phyloP scores from a whole-genome alignment of 2,113 vertebrate genomes.

The Grammomys surdaster region DNA sequence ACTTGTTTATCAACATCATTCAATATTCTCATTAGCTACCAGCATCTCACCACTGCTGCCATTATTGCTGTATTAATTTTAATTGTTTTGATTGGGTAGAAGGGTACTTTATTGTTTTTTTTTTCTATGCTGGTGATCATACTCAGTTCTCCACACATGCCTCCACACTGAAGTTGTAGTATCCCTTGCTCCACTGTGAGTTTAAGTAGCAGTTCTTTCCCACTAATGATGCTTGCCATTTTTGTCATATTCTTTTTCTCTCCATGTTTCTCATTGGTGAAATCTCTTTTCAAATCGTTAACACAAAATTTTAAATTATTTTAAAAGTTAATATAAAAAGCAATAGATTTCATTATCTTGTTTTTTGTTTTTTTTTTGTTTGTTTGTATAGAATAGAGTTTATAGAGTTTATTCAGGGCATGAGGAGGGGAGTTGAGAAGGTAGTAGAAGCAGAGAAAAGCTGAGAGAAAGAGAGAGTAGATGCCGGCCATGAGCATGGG shows the following conservation, averaged over 20 bases:
- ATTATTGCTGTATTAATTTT: neutral
- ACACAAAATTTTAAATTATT: neutral
- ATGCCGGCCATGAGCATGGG: too few species aligned
- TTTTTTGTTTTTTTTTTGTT: too few species aligned
- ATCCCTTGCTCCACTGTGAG: neutral
- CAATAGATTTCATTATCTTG: neutral
- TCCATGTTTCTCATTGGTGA: neutral
- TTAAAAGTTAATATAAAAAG: neutral
- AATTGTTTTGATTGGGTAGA: neutral
- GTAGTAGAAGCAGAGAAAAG: too few species aligned
- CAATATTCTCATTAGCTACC: neutral
- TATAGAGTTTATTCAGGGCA: too few species aligned
- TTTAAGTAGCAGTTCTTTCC: neutral
- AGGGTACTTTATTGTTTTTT: neutral
- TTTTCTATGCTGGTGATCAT: neutral
- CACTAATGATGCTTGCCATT: neutral
- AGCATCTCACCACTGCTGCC: neutral
- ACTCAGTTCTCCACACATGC: too few species aligned
- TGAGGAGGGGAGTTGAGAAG: too few species aligned
- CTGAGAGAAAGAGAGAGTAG: too few species aligned
- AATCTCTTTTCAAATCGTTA: neutral
- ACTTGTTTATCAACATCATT: neutral
- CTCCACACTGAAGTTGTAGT: neutral
- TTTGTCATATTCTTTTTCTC: neutral
- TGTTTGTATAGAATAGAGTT: too few species aligned